Evolutionary conservation across 2,888 invertebrate species (phyloP), one percentile per base, ranked within the genome.

Genomic region (Oxycera nigricornis): DNA sequence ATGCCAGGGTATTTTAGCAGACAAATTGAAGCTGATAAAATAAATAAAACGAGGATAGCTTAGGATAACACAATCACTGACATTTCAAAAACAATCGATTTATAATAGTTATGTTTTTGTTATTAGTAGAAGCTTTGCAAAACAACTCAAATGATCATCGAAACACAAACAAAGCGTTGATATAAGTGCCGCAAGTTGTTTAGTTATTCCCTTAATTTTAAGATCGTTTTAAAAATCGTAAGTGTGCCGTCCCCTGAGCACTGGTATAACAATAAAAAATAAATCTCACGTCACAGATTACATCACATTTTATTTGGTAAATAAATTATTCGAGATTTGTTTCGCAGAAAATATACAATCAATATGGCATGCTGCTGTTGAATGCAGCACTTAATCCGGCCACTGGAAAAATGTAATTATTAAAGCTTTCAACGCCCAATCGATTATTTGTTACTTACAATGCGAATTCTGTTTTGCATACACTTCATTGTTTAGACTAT

Each of bases 311-410:
- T n/a, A 46, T 11, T 46, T 35, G 6, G 35, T 35, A 14, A 3
- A 46, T 46, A 55, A 55, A 24, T 55, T 55, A 55, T 39, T 39
- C 39, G 24, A 55, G 4, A 55, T 22, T 1, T 1, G 11, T 55
- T 9, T 22, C 11, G 17, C 17, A 24, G 2, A 55, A 24, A 20
- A 20, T 6, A 3, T 9, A 65, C 41, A 65, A 65, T 79, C 78
- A 83, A 77, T 79, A 80, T n/a, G 83, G 83, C 74, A 82, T 75
- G 77, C 82, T 83, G 4, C 82, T 79, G 70, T 81, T 82, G 41
- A 84, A 80, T 1, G 82, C 83, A 14, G 81, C 81, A 77, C 82
- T 82, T 70, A 84, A 77, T 6, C 81, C 81, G 24, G 81, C 80
- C 52, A 83, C 83, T 83, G 76, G 72, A 81, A 82, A 67, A 41